phyloP scores from a whole-genome alignment of 2,113 vertebrate genomes.

The Archilochus colubris region DNA sequence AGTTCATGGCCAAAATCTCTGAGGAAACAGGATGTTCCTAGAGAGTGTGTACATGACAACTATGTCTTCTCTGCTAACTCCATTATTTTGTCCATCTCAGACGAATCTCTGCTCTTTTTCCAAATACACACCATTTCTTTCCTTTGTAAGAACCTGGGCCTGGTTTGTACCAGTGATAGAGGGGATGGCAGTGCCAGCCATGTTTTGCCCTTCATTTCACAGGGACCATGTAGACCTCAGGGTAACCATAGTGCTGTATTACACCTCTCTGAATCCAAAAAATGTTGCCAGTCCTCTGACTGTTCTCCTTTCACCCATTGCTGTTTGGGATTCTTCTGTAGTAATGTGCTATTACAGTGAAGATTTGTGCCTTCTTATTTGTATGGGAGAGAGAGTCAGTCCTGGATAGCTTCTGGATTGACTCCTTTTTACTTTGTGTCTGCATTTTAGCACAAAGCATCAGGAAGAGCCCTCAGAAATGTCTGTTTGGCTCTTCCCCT shows the following conservation, averaged over 20 bases:
- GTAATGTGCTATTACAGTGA: not conserved
- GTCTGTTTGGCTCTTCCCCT: not conserved
- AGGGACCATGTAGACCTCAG: not conserved
- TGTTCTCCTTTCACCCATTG: not conserved
- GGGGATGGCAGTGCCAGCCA: not conserved
- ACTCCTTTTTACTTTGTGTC: not conserved
- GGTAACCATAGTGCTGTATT: not conserved
- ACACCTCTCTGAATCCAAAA: not conserved
- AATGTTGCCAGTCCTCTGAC: rapidly evolving
- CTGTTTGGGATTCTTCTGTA: not conserved
- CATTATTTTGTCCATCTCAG: not conserved
- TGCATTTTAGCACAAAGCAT: not conserved
- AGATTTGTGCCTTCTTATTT: not conserved
- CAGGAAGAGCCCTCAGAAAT: not conserved
- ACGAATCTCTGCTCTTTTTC: not conserved
- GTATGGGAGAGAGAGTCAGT: not conserved
- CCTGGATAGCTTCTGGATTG: not conserved
- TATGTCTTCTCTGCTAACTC: not conserved
- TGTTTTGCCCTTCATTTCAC: not conserved
- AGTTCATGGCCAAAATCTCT: not conserved
- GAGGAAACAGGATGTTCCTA: not conserved
- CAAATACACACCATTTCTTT: not conserved
- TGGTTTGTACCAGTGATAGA: not conserved
- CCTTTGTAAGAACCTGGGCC: not conserved
- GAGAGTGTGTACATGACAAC: rapidly evolving